Evolutionary conservation across 2,797 vertebrate genomes (phyloP).

Genomic region (Cyclura pinguis): DNA sequence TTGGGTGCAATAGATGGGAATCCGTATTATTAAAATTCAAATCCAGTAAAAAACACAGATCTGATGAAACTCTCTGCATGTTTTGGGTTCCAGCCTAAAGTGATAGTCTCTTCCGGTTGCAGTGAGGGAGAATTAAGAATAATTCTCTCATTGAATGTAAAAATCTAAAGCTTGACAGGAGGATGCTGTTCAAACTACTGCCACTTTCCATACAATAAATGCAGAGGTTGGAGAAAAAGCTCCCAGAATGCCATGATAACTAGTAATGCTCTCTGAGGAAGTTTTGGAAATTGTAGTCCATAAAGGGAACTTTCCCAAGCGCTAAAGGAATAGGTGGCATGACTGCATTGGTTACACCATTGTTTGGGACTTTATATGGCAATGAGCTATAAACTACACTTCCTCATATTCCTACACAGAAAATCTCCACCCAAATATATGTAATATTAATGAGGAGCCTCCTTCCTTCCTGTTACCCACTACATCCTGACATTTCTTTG

Average conservation of each 20-base stretch:
- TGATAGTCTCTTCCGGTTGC: neutral
- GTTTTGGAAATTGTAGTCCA: too few species aligned
- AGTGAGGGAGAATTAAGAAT: neutral
- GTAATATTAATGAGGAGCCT: neutral
- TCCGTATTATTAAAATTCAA: too few species aligned
- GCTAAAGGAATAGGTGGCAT: too few species aligned
- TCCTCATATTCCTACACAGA: neutral
- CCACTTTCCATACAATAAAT: neutral
- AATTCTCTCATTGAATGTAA: neutral
- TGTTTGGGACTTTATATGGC: neutral
- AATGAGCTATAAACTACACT: neutral
- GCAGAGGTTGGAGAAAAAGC: too few species aligned
- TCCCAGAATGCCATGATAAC: too few species aligned
- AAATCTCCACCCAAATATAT: neutral
- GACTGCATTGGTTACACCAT: neutral
- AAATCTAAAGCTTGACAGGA: neutral
- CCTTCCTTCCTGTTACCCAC: neutral
- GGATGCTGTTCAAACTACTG: neutral
- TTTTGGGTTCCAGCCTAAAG: neutral
- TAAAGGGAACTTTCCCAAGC: too few species aligned
- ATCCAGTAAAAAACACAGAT: too few species aligned
- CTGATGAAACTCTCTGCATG: too few species aligned
- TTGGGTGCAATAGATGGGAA: too few species aligned
- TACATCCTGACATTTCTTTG: neutral
- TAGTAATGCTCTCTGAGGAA: too few species aligned